Evolutionary conservation across 2,888 invertebrate species (phyloP).

Genomic region (Salpingus planirostris): DNA sequence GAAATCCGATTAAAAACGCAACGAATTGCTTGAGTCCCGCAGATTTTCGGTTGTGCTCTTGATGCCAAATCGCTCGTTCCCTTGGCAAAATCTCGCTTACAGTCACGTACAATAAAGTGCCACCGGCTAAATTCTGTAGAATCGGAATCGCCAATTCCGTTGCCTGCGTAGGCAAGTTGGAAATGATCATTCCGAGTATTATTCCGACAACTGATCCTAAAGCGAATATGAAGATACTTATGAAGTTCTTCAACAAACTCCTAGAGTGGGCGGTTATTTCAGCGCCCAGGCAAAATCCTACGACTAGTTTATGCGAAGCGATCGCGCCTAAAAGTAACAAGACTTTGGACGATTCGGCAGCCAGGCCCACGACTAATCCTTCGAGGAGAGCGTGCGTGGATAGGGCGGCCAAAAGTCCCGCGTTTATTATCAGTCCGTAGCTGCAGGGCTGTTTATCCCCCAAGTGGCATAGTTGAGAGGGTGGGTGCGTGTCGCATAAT

Average conservation of each 20-base stretch:
- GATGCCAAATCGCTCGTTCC: slow-evolving; percentile 1
- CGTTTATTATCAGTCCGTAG: slow-evolving; percentile 51
- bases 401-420: slow-evolving; percentile 63
- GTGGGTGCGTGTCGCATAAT: slow-evolving; percentile 18
- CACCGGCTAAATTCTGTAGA: slow-evolving; percentile 61
- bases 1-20: slow-evolving; percentile 53
- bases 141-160: slow-evolving; percentile 48
- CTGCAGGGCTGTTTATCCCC: slow-evolving; percentile 58
- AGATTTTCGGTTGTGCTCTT: slow-evolving; percentile 38
- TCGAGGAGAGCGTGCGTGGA: slow-evolving; percentile 72
- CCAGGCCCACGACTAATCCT: slow-evolving; percentile 74
- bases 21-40: slow-evolving; percentile 58
- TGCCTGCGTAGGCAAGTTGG: slow-evolving; percentile 43
- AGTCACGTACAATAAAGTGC: slow-evolving; percentile 68
- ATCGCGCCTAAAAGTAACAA: slow-evolving; percentile 55
- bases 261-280: slow-evolving; percentile 47
- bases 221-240: slow-evolving; percentile 56
- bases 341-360: slow-evolving; percentile 52
- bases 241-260: slow-evolving; percentile 50
- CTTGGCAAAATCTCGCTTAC: slow-evolving; percentile 21
- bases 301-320: slow-evolving; percentile 71
- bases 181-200: slow-evolving; percentile 54
- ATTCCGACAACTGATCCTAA: slow-evolving; percentile 62
- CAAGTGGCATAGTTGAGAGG: slow-evolving; percentile 52
- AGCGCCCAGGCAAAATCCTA: slow-evolving; percentile 72